Evolutionary conservation across 1,140 invertebrate genomes (phyloP).

Genomic region (Ditylenchus dipsaci): DNA sequence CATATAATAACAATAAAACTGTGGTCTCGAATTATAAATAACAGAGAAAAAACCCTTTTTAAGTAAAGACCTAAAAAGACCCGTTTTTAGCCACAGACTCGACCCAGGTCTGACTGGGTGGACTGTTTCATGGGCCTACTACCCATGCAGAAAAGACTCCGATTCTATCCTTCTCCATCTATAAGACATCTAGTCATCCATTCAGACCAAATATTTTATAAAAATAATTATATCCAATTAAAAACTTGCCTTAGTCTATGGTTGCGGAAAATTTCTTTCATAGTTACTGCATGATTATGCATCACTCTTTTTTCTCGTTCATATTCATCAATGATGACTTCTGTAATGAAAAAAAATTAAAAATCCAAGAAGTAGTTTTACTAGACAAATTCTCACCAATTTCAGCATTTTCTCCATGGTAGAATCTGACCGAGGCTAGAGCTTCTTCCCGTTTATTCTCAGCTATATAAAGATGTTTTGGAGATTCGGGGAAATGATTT

Average conservation of each 20-base stretch:
- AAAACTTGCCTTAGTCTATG: conserved; percentile 27
- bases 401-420: conserved; percentile 19
- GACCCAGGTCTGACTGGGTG: too few relatives aligned
- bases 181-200: too few relatives aligned
- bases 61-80: too few relatives aligned
- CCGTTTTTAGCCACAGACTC: too few relatives aligned
- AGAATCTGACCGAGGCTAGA: conserved; percentile 21
- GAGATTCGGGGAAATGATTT: conserved; percentile 36
- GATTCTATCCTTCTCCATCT: too few relatives aligned
- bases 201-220: too few relatives aligned
- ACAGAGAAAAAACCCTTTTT: too few relatives aligned
- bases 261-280: conserved; percentile 22
- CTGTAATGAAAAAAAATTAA: background rate
- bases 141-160: too few relatives aligned
- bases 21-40: too few relatives aligned
- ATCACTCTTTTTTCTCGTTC: conserved; percentile 16
- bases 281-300: conserved; percentile 15
- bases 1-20: too few relatives aligned
- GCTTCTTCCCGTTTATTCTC: conserved; percentile 17
- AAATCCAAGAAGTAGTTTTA: too few relatives aligned
- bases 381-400: conserved; percentile 4
- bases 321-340: conserved; percentile 14
- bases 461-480: conserved; percentile 44
- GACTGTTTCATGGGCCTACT: too few relatives aligned
- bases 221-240: background rate